These are phyloP conservation scores for Borostomias antarcticus DNA, from an alignment of 2,797 vertebrate species.

Conservation along the genomic window DNA sequence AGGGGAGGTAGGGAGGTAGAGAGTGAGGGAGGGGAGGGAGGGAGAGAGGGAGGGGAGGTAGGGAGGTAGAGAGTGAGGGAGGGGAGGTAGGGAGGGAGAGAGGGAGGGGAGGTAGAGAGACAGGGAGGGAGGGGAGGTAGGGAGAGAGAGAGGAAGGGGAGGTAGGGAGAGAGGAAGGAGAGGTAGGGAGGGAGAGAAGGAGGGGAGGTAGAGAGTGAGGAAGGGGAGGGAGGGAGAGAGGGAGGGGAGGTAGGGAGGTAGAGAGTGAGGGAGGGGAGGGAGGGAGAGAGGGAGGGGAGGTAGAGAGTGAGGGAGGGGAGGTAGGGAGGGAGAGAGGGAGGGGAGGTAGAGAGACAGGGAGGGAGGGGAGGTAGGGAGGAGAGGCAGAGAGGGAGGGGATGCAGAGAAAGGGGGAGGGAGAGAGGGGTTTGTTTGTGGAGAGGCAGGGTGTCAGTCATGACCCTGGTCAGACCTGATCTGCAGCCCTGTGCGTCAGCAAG, in stretches of 20 bases:
- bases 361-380: not conserved
- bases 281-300: slow-evolving; percentile 9
- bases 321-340: too few species aligned
- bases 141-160: slow-evolving; percentile 10
- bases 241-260: too few species aligned
- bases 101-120: slow-evolving; percentile 9
- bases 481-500: too few species aligned
- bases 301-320: too few species aligned
- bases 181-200: slow-evolving; percentile 16
- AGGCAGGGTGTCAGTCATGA: slow-evolving; percentile 28
- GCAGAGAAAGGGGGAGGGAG: slow-evolving; percentile 14
- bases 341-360: not conserved
- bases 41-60: slow-evolving; percentile 10
- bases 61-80: slow-evolving; percentile 5
- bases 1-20: too few species aligned
- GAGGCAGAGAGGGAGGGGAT: slow-evolving; percentile 15
- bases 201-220: too few species aligned
- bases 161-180: slow-evolving; percentile 23
- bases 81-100: not conserved
- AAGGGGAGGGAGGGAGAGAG: slow-evolving; percentile 25
- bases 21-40: slow-evolving; percentile 25
- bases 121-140: too few species aligned
- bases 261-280: slow-evolving; percentile 21
- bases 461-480: slow-evolving; percentile 31
- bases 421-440: slow-evolving; percentile 42